Evolutionary conservation across 2,888 invertebrate genomes (phyloP), one percentile per base, ranked within the genome.

Genomic region (Dryomyza anilis): DNA sequence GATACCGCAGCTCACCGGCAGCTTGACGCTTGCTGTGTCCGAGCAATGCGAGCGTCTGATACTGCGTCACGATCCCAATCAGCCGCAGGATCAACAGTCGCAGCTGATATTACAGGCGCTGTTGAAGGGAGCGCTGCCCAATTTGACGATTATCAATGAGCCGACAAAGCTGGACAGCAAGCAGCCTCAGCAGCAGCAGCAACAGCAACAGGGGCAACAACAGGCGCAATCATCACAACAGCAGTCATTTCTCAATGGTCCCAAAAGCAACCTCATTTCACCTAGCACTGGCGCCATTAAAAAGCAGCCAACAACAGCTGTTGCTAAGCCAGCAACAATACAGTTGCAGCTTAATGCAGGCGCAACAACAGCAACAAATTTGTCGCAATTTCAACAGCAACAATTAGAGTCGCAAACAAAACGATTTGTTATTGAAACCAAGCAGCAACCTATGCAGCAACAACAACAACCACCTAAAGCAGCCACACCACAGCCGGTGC

Each of bases 41-140:
- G 90, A 91, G 77, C 89, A 90, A 71, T 90, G 90, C 8, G 90
- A 81, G 39, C 84, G 89, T 25, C 83, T 90, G 50, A 85, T 90
- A 46, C 78, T 90, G 58, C 89, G 89, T 50, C 90, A 89, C 72
- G 88, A 89, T 69, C 87, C 88, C 3, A 86, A 86, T 61, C 77
- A 85, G 46, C 86, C 86, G 53, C 87, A 87, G 69, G 87, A 87
- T 73, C 78, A 83, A 56, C 84, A 84, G 63, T 83, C 84, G 23
- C 84, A 84, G 69, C 73, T 82, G 8, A 83, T 84, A 60, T 65
- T 84, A 50, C 84, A 84, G 66, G 84, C 84, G 6, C 70, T 84
- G 62, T 70, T 84, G 14, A 84, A 81, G 61, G 84, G 84, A 2
- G 82, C 84, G 0, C 55, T 84, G 58, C 82, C 82, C 25, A 83